Conservation (phyloP, 2,888 invertebrate genomes). For the Mayetiola destructor region DNA sequence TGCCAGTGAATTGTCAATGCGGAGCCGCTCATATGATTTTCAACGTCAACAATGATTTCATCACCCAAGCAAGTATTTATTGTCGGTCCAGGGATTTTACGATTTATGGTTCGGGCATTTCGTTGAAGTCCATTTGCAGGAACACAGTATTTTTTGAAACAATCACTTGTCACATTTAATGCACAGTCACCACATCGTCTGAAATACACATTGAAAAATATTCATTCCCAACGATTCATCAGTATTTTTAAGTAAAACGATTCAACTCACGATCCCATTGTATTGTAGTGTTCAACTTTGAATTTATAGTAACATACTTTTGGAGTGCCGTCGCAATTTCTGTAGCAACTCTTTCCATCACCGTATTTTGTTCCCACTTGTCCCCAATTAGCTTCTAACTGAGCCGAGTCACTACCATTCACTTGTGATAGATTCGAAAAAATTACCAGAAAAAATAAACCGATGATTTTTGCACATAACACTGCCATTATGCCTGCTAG, state of each 20-base stretch:
- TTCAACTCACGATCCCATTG: background rate
- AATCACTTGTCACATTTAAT: constrained; percentile 29
- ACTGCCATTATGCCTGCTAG: too few species aligned
- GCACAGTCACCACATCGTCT: constrained; percentile 38
- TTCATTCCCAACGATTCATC: too few species aligned
- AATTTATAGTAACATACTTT: background rate
- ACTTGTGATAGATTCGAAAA: too few species aligned
- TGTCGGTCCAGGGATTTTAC: constrained; percentile 37
- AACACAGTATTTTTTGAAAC: constrained; percentile 36
- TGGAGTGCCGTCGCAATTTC: background rate
- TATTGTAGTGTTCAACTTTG: background rate
- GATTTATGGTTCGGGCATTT: constrained; percentile 36
- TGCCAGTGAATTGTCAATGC: constrained; percentile 81
- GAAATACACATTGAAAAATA: too few species aligned
- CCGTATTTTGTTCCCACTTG: too few species aligned
- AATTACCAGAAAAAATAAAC: too few species aligned
- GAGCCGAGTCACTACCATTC: too few species aligned
- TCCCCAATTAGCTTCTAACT: too few species aligned
- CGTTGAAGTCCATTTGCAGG: constrained; percentile 37
- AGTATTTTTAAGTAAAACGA: too few species aligned
- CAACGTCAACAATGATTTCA: constrained; percentile 60
- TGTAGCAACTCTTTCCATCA: background rate
- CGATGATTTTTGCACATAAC: too few species aligned
- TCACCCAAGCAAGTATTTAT: constrained; percentile 60
- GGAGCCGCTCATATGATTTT: constrained; percentile 58